Percentiles rank a stretch among this genome's conserved stretches.
These are phyloP conservation scores for Ptychadena robeensis DNA, from an alignment of 2,797 vertebrate genomes.

Conservation along the genomic window DNA sequence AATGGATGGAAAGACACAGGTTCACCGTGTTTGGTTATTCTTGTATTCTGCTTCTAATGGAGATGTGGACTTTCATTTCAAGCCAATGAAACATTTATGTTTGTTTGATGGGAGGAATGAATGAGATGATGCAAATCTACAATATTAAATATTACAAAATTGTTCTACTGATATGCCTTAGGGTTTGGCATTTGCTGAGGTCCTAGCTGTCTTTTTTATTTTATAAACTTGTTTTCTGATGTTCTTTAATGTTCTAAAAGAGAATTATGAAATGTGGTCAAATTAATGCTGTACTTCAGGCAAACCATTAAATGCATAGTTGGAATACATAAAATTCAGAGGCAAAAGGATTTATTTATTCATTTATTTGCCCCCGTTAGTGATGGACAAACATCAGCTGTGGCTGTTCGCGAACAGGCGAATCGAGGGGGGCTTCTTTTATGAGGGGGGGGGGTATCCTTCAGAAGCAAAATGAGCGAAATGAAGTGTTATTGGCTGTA, in stretches of 20 bases:
- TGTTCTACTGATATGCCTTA: not conserved
- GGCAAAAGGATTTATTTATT: too few relatives aligned
- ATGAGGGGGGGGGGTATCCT: too few relatives aligned
- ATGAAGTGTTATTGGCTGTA: too few relatives aligned
- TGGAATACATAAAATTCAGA: too few relatives aligned
- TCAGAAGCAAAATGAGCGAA: too few relatives aligned
- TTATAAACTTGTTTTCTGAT: not conserved
- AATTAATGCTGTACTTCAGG: too few relatives aligned
- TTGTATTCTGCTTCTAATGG: slow-evolving; percentile 1
- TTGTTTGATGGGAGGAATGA: not conserved
- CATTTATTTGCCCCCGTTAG: too few relatives aligned
- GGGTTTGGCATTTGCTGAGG: not conserved
- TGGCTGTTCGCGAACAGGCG: too few relatives aligned
- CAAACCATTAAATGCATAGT: too few relatives aligned
- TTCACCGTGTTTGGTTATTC: not conserved
- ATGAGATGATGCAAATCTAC: not conserved
- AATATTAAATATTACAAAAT: not conserved
- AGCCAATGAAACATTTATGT: slow-evolving; percentile 4
- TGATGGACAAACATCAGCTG: too few relatives aligned
- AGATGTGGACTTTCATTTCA: not conserved
- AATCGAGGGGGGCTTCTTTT: too few relatives aligned
- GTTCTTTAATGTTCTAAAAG: not conserved
- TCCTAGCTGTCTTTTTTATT: not conserved
- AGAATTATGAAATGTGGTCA: not conserved
- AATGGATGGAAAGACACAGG: slow-evolving; percentile 24